A percentile compares a stretch with the other conserved stretches of the same genome.
phyloP scores from a whole-genome alignment of 1,140 invertebrate species.

The Steinernema khuongi region DNA sequence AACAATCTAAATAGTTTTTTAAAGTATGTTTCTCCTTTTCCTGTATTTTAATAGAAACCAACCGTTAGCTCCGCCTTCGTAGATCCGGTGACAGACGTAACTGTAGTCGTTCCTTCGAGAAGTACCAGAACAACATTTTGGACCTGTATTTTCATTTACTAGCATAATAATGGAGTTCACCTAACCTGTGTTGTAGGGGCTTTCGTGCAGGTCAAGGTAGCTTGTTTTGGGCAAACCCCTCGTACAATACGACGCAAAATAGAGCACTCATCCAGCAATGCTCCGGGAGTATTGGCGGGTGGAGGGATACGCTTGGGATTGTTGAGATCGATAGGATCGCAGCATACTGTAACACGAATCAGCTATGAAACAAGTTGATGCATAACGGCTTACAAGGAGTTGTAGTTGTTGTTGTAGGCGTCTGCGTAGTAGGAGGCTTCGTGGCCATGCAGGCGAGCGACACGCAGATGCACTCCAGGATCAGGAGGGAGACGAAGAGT shows the following conservation, averaged over 20 bases:
- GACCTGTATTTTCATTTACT: background rate
- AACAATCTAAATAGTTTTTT: background rate
- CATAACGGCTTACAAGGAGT: background rate
- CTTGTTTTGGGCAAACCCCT: background rate
- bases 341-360: background rate
- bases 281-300: background rate
- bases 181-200: slow-evolving; percentile 1
- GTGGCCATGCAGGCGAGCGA: background rate
- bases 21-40: background rate
- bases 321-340: background rate
- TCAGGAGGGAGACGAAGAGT: background rate
- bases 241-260: background rate
- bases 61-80: background rate
- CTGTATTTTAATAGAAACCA: background rate
- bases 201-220: background rate
- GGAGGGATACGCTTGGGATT: background rate
- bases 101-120: background rate
- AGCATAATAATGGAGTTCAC: background rate
- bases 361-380: background rate
- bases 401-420: background rate
- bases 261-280: background rate
- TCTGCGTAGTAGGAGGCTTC: background rate
- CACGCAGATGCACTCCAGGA: background rate
- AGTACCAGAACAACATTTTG: background rate
- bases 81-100: background rate